These are phyloP conservation scores for Pedionomus torquatus DNA, from an alignment of 2,113 vertebrate species.

Conservation along the genomic window DNA sequence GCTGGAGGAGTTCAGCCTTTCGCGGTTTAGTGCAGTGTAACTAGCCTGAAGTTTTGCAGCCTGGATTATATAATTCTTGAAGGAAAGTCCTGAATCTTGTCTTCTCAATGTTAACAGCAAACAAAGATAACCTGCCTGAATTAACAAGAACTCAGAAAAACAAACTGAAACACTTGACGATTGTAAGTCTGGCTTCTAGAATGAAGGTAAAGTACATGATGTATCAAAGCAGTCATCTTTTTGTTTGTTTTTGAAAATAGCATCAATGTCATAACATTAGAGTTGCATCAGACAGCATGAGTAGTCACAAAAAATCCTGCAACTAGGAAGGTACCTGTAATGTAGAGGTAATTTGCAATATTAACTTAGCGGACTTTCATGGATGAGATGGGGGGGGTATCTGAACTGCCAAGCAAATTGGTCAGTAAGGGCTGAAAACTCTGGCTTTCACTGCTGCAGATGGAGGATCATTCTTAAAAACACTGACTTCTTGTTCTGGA, in stretches of 20 bases:
- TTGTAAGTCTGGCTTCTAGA: slow-evolving; percentile 84
- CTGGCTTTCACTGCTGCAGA: background rate
- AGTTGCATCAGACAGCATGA: background rate
- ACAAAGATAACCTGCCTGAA: slow-evolving; percentile 82
- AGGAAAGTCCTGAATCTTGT: slow-evolving; percentile 38
- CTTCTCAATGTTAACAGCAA: slow-evolving; percentile 73
- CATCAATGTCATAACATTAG: background rate
- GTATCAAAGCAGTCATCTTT: background rate
- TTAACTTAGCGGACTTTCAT: background rate
- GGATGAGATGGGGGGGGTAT: background rate
- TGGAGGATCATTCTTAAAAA: background rate
- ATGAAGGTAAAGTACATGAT: slow-evolving; percentile 77
- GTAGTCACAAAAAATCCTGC: background rate
- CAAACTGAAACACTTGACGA: slow-evolving; percentile 86
- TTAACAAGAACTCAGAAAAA: slow-evolving; percentile 82
- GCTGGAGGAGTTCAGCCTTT: background rate
- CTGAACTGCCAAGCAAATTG: background rate
- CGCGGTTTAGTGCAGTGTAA: background rate
- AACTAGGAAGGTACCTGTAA: background rate
- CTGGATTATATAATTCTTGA: background rate
- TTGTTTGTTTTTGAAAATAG: background rate
- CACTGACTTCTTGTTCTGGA: background rate
- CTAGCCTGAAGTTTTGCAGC: background rate
- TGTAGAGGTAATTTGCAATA: background rate
- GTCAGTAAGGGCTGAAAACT: background rate